Evolutionary conservation across 2,797 vertebrate species (phyloP), one percentile per base, ranked within the genome.

Genomic region (Arnoldichthys spilopterus): DNA sequence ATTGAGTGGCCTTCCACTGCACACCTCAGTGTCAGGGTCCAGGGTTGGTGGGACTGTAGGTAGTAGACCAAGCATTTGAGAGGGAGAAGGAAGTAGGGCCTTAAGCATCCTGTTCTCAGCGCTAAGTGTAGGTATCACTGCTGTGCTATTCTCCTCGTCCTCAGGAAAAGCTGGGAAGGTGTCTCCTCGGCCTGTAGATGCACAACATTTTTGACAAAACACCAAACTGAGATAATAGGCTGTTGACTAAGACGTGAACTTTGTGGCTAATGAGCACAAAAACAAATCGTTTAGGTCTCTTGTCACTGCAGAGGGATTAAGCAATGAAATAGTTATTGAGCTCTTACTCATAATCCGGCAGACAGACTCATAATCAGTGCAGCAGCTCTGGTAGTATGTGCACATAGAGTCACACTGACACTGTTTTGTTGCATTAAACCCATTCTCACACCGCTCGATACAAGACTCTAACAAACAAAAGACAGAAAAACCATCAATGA

Each of bases 381-480:
- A 99, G 90, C 98, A 99, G 91, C 96, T 98, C 87, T 91, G 87
- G 91, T 99, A 99, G 86, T 98, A 98, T 49, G 92, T 40, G 76
- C 98, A 99, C 88, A 98, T 93, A 6, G 92, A 91, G 43, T 99
- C 98, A 18, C 98, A 99, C 88, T 99, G 98, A 86, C 97, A 99
- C 59, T 81, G 92, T 89, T 12, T 93, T 76, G 26, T 59, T 0
- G 81, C 30, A 0, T 95, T 84, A 24, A 97, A 99, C 40, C 95
- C 96, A 18, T 92, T 90, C 0, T 94, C 91, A 3, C 97, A 99
- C 83, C 92, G 95, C 6, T 85, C 93, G 80, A 91, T 86, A 2
- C 98, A 99, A 1, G 97, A 97, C 58, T 96, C 98, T 98, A 82
- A 26, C 76, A 80, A 13, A 22, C 68, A n/a, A 15, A 40, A 26